phyloP scores from a whole-genome alignment of 1,140 invertebrate genomes.

The Fopius arisanus region DNA sequence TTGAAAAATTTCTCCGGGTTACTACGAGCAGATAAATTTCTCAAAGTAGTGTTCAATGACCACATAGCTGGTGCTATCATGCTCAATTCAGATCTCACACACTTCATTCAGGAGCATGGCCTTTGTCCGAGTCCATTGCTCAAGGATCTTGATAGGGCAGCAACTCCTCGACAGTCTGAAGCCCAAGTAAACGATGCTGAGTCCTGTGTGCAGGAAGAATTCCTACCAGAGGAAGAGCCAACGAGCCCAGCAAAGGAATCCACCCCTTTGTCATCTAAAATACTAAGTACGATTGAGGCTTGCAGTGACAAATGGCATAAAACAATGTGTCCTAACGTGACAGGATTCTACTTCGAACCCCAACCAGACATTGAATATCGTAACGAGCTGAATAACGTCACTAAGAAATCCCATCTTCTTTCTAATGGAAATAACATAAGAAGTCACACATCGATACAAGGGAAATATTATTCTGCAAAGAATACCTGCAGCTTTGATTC shows the following conservation, averaged over 20 bases:
- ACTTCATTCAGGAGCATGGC: not conserved
- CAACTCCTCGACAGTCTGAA: not conserved
- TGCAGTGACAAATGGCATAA: not conserved
- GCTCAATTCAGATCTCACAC: not conserved
- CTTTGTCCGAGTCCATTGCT: not conserved
- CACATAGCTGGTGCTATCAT: not conserved
- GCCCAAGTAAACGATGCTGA: not conserved
- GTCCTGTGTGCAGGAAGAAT: not conserved
- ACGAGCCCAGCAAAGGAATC: no score
- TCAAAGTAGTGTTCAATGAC: not conserved
- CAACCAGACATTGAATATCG: constrained; percentile 20
- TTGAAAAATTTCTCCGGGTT: not conserved
- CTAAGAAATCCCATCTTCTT: not conserved
- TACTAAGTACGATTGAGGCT: no score
- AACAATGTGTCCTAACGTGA: not conserved
- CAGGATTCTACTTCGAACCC: constrained; percentile 10
- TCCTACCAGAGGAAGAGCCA: not conserved
- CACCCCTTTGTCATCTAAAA: no score
- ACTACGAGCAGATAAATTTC: constrained; percentile 15
- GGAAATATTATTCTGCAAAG: constrained; percentile 1
- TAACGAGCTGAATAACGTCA: not conserved
- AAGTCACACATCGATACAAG: not conserved
- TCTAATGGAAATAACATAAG: constrained; percentile 6
- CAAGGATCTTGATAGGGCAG: not conserved
- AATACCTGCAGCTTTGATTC: constrained; percentile 26